These are phyloP conservation scores for Melanotus villosus DNA, from an alignment of 2,888 invertebrate species.

Conservation along the genomic window DNA sequence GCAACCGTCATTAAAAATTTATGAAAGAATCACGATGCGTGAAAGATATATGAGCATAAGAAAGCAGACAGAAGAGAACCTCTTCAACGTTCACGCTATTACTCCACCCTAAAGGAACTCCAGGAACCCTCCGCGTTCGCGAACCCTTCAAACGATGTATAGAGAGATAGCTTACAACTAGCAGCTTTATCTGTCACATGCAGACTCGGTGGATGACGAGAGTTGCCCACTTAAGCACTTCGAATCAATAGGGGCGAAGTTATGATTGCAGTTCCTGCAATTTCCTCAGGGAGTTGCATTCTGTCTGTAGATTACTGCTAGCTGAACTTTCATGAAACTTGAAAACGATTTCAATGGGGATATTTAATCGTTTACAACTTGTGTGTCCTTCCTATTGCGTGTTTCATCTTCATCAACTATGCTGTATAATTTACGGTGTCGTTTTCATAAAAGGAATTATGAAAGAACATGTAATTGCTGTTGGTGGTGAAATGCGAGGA, in stretches of 20 bases:
- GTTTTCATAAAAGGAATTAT: too few species aligned
- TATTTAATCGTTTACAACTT: background rate
- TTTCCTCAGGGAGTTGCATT: conserved; percentile 19
- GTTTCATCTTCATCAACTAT: too few species aligned
- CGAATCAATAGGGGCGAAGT: conserved; percentile 27
- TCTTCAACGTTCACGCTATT: background rate
- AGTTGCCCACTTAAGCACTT: conserved; percentile 38
- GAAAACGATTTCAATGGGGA: background rate
- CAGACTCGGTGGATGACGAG: conserved; percentile 29
- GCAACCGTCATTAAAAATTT: background rate
- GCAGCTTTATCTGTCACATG: conserved; percentile 34
- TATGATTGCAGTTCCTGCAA: conserved; percentile 30
- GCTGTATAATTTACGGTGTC: too few species aligned
- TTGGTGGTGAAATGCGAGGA: too few species aligned
- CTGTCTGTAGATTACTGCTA: background rate
- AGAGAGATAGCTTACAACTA: conserved; percentile 30
- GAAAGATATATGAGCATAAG: background rate
- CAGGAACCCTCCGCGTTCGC: background rate
- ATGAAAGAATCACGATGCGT: background rate
- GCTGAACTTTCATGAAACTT: background rate
- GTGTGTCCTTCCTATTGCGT: too few species aligned
- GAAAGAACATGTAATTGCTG: too few species aligned
- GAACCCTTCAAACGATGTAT: conserved; percentile 19
- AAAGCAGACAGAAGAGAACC: background rate
- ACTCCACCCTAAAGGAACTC: background rate